Base-by-base conservation (phyloP, 2,797 vertebrate species). In the Orientallactaga sibirica region DNA sequence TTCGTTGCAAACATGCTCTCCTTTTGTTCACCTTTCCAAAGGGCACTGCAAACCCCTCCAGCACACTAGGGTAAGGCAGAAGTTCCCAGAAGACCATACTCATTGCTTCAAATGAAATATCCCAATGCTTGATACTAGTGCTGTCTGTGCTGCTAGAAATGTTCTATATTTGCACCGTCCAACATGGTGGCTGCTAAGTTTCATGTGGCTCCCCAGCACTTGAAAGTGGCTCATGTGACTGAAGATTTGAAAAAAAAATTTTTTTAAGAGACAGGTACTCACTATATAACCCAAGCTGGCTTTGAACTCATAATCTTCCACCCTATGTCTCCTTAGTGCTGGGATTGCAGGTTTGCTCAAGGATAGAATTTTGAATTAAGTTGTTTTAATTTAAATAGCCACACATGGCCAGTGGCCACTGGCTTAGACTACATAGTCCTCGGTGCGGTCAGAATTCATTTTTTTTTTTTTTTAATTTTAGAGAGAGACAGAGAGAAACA, bases 311-410 rank as follows among this genome's bases (percentile, higher is more conserved):
- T 12, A 20, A 10, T 37, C 10, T 29, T 41, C 29, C 22, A 27
- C 86, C 48, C 19, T 37, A 4, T 66, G 73, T 20, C 58, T 86
- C 58, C 55, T 86, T 25, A 74, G 74, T 24, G 27, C 64, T 61
- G 33, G 52, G 15, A 25, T 37, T 9, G 37, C 24, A 55, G 62
- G 41, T 76, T 41, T 52, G 29, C 22, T 73, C 68, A 66, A 86
- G 33, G 75, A 84, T 71, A 73, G 66, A 73, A 86, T 24, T 73
- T 92, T 73, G 55, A 79, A 55, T 80, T 20, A 52, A 73, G 41
- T 86, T 58, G 55, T 16, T 58, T 77, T 73, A 74, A 58, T 78
- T 84, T 93, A 88, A 93, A 61, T 41, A 37, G 4, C 25, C 52
- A 61, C 3, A 0, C 22, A 85, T 52, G 27, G 25, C 43, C 18